These are phyloP conservation scores for Clusia tigrina DNA, from an alignment of 2,888 invertebrate genomes.

Conservation along the genomic window DNA sequence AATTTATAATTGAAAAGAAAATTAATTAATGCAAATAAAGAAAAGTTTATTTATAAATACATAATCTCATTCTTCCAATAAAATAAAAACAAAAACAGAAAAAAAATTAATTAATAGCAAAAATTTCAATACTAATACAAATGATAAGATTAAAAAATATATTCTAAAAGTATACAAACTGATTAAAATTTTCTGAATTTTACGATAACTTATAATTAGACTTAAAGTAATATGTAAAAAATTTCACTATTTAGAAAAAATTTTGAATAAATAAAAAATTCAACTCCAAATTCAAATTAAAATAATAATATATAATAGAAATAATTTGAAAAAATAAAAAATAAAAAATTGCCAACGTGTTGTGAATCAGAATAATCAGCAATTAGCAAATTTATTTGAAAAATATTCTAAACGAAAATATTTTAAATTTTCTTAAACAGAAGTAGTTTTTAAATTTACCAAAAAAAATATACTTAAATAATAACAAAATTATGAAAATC, in stretches of 20 bases:
- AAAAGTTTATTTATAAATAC: conserved; percentile 5
- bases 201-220: not conserved
- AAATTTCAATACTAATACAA: not conserved
- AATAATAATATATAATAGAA: too few relatives aligned
- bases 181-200: not conserved
- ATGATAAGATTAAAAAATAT: not conserved
- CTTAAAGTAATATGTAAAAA: not conserved
- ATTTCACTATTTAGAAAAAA: not conserved
- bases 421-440: not conserved
- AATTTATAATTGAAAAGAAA: not conserved
- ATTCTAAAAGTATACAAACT: not conserved
- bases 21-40: conserved; percentile 6
- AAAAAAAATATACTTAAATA: not conserved
- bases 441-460: not conserved
- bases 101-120: conserved; percentile 10
- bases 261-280: not conserved
- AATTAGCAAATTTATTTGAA: conserved; percentile 15
- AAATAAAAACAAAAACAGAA: conserved; percentile 14
- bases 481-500: too few relatives aligned
- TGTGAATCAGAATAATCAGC: conserved; percentile 30
- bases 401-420: not conserved
- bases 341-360: conserved; percentile 24
- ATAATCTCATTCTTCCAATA: conserved; percentile 15
- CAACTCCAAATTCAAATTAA: too few relatives aligned
- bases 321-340: too few relatives aligned